Evolutionary conservation across 2,113 vertebrate genomes (phyloP), one percentile per base, ranked within the genome.

Genomic region (Eira barbara): DNA sequence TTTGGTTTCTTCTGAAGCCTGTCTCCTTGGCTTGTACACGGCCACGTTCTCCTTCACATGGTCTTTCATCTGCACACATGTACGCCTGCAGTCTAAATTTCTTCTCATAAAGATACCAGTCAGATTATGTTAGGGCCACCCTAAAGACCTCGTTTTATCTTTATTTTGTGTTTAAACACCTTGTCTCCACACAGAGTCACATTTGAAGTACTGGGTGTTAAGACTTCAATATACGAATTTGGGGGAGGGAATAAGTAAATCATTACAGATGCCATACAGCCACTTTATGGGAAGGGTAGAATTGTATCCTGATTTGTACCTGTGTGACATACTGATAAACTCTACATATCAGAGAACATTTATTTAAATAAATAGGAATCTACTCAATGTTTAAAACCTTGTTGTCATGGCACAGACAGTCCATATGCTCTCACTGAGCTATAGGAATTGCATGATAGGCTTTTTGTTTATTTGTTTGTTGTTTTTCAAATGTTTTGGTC

Each of bases 341-440:
- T 29, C 15, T 18, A 90, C 23, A 42, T 49, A 21, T n/a, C 42
- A 69, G 31, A 57, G 49, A 78, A 76, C 14, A 49, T 79, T 55
- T 45, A 69, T 39, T 87, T 76, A 74, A 78, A 52, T 73, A 90
- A 81, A 49, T 25, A 93, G 25, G 52, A 86, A 57, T 15, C 59
- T 45, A 29, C 36, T 82, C 45, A 55, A 89, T 55, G 25, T 23
- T 15, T 93, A 59, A 45, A 69, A 86, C 17, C 18, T 15, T 8
- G 23, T 67, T 69, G 6, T 52, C 29, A 90, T 7, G 10, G 4
- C 17, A 69, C 7, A 23, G 27, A 78, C 7, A 52, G 73, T 39
- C 36, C 31, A 10, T 27, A 52, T 73, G 57, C 67, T 13, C 59
- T 87, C 31, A 49, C 34, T 74, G 59, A 27, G 9, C 21, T 78